These are phyloP conservation scores for Mamestra brassicae DNA, from an alignment of 2,888 invertebrate genomes.

Conservation along the genomic window DNA sequence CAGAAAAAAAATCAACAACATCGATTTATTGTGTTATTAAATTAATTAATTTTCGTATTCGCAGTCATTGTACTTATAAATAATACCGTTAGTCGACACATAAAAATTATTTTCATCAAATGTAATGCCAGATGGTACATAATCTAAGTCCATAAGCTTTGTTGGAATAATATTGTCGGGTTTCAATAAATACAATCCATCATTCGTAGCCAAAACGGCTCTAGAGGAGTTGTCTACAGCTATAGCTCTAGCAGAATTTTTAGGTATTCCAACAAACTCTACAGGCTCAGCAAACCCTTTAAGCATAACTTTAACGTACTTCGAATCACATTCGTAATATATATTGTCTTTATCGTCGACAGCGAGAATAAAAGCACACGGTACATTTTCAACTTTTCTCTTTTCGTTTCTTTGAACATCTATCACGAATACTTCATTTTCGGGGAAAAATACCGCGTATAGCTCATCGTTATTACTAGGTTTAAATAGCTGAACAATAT, in stretches of 20 bases:
- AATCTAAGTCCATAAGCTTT: slow-evolving; percentile 85
- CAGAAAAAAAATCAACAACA: slow-evolving; percentile 29
- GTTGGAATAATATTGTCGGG: slow-evolving; percentile 82
- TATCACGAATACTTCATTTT: slow-evolving; percentile 82
- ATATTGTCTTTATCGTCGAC: slow-evolving; percentile 83
- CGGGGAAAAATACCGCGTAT: slow-evolving; percentile 83
- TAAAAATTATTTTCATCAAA: slow-evolving; percentile 78
- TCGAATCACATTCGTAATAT: slow-evolving; percentile 87
- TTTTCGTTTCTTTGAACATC: slow-evolving; percentile 82
- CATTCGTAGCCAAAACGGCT: slow-evolving; percentile 83
- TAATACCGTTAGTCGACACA: slow-evolving; percentile 81
- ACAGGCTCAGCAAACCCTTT: slow-evolving; percentile 86
- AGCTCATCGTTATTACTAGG: slow-evolving; percentile 76
- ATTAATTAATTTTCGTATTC: neutral
- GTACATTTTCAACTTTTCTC: slow-evolving; percentile 77
- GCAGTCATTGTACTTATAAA: slow-evolving; percentile 81
- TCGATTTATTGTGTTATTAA: slow-evolving; percentile 17
- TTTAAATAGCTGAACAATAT: slow-evolving; percentile 85
- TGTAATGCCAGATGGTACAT: slow-evolving; percentile 81
- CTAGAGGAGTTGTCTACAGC: slow-evolving; percentile 74
- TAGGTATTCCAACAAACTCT: slow-evolving; percentile 84
- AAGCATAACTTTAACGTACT: slow-evolving; percentile 84
- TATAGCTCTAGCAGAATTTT: slow-evolving; percentile 83
- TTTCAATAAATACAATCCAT: slow-evolving; percentile 83
- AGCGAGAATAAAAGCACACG: slow-evolving; percentile 85